These are phyloP conservation scores for Thermophis baileyi DNA, from an alignment of 2,113 vertebrate species.

Conservation along the genomic window DNA sequence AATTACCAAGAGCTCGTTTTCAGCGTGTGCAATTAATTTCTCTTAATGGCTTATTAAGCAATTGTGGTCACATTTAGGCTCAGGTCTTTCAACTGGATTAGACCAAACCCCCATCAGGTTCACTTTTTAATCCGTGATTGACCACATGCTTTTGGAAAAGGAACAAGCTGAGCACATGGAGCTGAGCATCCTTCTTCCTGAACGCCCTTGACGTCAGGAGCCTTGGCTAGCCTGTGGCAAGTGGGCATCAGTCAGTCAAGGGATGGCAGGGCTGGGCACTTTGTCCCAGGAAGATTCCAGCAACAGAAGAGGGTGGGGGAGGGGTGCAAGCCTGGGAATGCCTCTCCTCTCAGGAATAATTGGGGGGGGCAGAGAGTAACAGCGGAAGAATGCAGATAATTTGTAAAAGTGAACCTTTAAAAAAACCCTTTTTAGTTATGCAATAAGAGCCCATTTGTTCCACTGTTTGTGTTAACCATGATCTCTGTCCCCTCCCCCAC, in stretches of 20 bases:
- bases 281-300: background rate
- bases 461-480: background rate
- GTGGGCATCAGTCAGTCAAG: background rate
- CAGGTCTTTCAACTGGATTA: background rate
- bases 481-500: background rate
- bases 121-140: background rate
- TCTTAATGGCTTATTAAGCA: background rate
- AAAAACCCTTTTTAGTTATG: background rate
- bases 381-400: background rate
- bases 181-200: background rate
- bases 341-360: background rate
- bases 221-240: background rate
- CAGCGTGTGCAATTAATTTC: background rate
- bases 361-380: background rate
- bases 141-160: background rate
- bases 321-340: background rate
- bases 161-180: background rate
- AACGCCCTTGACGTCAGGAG: background rate
- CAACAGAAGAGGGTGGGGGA: background rate
- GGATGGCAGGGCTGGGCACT: background rate
- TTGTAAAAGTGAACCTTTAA: background rate
- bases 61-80: background rate
- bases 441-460: background rate
- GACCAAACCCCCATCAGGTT: background rate
- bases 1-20: background rate